Evolutionary conservation across 2,113 vertebrate genomes (phyloP).

Genomic region (Anhinga anhinga): DNA sequence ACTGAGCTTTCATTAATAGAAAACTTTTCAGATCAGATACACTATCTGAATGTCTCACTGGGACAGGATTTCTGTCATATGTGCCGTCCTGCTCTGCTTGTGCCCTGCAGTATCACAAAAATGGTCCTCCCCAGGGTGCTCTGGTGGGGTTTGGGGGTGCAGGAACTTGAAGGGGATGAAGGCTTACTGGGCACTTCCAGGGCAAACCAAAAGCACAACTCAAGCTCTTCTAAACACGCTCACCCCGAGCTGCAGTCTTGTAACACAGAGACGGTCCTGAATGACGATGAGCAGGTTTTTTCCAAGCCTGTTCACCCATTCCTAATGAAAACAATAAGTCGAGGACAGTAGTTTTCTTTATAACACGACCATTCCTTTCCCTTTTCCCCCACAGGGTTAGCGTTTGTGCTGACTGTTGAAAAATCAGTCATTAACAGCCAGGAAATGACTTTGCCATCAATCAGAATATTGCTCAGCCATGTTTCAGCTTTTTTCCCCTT

Average conservation of each 20-base stretch:
- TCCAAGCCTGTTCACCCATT: neutral
- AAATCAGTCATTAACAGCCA: constrained; percentile 78
- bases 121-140: neutral
- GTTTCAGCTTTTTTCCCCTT: constrained; percentile 64
- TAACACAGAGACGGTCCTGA: neutral
- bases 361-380: constrained; percentile 30
- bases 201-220: neutral
- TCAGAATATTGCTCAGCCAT: constrained; percentile 77
- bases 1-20: neutral
- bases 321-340: neutral
- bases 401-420: constrained; percentile 74
- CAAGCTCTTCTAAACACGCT: neutral
- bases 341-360: constrained; percentile 61
- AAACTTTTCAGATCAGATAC: neutral
- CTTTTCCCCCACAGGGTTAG: constrained; percentile 49
- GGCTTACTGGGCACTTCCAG: accelerated
- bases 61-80: neutral
- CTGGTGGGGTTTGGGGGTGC: neutral
- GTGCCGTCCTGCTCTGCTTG: accelerated
- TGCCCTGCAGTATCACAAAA: neutral
- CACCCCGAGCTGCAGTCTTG: neutral
- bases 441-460: constrained; percentile 81
- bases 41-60: neutral
- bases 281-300: accelerated
- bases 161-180: neutral